These are phyloP conservation scores for Chesias legatella DNA, from an alignment of 2,888 invertebrate species.

Conservation along the genomic window DNA sequence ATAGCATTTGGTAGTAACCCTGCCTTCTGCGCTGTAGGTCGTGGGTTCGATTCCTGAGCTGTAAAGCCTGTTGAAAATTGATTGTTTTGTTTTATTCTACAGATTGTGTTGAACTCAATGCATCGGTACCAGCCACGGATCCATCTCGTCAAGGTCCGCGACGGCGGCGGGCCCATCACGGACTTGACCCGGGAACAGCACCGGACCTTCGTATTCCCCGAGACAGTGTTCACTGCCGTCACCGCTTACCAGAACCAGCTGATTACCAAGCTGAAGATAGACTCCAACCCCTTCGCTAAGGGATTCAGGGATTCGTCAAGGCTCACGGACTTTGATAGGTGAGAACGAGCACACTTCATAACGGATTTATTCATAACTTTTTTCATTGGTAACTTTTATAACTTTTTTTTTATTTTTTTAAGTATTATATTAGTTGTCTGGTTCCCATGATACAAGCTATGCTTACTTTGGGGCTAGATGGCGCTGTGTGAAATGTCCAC, in stretches of 20 bases:
- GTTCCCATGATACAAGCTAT: no score
- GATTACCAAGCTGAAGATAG: constrained; percentile 98
- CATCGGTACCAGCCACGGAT: constrained; percentile 99
- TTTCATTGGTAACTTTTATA: no score
- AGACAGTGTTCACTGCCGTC: constrained; percentile 99
- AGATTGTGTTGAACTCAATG: constrained; percentile 99
- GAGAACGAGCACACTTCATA: constrained; percentile 30
- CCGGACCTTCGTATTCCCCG: constrained; percentile 97
- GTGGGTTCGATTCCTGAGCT: no score
- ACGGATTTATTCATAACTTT: no score
- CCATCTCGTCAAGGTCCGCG: constrained; percentile 90
- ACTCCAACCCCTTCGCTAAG: constrained; percentile 99
- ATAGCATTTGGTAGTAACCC: no score
- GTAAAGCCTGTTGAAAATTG: no score
- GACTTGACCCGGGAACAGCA: constrained; percentile 95
- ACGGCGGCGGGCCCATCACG: constrained; percentile 85
- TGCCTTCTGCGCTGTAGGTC: no score
- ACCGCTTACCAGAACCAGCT: constrained; percentile 99
- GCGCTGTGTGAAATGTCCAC: no score
- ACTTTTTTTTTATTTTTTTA: no score
- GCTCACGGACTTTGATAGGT: constrained; percentile 95
- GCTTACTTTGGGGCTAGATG: no score
- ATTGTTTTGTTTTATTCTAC: constrained; percentile 50
- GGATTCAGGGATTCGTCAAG: constrained; percentile 98
- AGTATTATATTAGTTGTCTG: no score